phyloP scores from a whole-genome alignment of 2,113 vertebrate genomes.

The Eleginops maclovinus region DNA sequence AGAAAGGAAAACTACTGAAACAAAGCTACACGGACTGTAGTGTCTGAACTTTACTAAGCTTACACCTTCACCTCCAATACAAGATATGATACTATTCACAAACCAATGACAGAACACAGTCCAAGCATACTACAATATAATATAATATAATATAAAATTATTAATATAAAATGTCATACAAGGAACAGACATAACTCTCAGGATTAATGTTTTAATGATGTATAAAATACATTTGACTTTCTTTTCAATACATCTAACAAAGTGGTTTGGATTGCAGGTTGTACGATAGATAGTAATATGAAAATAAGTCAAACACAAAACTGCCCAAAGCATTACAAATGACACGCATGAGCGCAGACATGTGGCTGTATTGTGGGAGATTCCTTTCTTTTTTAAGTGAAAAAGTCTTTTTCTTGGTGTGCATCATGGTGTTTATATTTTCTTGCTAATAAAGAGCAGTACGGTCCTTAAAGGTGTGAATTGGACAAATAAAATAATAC shows the following conservation, averaged over 20 bases:
- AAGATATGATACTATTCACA: background rate
- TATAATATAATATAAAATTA: too few species aligned
- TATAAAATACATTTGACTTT: conserved; percentile 35
- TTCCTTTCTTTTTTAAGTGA: background rate
- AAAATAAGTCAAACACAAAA: conserved; percentile 21
- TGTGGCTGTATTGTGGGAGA: background rate
- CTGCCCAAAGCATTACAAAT: conserved; percentile 1
- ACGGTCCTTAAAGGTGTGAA: background rate
- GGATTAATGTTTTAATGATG: conserved; percentile 44
- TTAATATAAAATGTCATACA: background rate
- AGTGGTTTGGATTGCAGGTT: conserved; percentile 11
- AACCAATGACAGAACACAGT: too few species aligned
- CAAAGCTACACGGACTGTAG: too few species aligned
- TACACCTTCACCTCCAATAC: background rate
- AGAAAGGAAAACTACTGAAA: too few species aligned
- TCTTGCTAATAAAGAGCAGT: background rate
- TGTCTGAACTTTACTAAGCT: background rate
- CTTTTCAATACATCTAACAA: conserved; percentile 24
- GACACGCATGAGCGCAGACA: background rate
- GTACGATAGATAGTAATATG: conserved; percentile 17
- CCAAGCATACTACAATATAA: too few species aligned
- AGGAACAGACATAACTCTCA: background rate
- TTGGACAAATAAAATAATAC: background rate
- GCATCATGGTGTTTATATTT: background rate
- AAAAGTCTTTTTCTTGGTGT: conserved; percentile 1